A percentile compares a stretch with the other conserved stretches of the same genome.
phyloP scores from a whole-genome alignment of 64 coral and sea anemone genomes.

The Anthopleura sola region DNA sequence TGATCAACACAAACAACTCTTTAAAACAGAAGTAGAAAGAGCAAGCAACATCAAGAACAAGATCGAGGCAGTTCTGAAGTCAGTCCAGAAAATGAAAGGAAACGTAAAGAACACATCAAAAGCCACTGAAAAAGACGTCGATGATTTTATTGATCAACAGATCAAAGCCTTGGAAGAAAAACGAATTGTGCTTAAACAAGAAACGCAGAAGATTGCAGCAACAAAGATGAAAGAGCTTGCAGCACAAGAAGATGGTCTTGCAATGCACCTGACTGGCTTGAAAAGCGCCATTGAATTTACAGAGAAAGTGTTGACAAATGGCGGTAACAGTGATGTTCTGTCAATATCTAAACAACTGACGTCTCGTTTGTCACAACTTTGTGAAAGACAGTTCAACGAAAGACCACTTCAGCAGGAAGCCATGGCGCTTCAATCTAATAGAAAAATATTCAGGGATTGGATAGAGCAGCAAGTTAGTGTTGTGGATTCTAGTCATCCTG shows the following conservation, averaged over 20 bases:
- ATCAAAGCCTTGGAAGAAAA: no score
- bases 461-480: background rate
- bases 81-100: constrained; percentile 6
- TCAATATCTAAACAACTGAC: background rate
- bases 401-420: background rate
- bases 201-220: no score
- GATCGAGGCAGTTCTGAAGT: background rate
- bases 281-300: background rate
- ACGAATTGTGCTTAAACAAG: no score
- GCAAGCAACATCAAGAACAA: background rate
- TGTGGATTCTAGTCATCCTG: background rate
- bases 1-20: constrained; percentile 3
- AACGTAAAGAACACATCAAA: background rate
- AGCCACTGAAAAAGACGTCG: background rate
- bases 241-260: constrained; percentile 5
- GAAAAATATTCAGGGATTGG: background rate
- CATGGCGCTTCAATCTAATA: background rate
- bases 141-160: background rate
- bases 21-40: background rate
- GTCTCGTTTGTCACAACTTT: background rate
- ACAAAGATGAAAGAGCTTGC: background rate
- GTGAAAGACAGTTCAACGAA: background rate
- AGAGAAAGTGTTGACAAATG: background rate
- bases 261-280: background rate
- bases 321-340: background rate